A percentile compares a stretch with the other conserved stretches of the same genome.
Conservation (phyloP, 2,113 vertebrate species). For the Oryzias curvinotus region DNA sequence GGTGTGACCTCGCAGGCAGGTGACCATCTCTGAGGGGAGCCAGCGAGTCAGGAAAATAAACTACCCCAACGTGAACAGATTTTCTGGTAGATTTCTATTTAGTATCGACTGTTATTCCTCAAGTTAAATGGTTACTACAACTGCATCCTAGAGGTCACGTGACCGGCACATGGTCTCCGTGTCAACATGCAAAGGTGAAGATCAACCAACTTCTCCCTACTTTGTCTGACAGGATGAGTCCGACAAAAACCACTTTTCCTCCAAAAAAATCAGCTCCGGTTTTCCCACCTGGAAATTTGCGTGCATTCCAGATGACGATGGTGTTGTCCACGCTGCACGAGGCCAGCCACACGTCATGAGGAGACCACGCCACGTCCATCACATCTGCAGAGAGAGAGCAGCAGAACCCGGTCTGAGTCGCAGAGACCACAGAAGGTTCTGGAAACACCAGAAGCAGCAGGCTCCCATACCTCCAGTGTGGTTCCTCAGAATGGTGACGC, state of each 20-base stretch:
- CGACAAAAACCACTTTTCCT: no score
- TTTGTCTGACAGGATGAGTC: no score
- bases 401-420: no score
- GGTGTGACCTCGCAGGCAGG: conserved; percentile 90
- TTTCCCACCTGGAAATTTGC: conserved; percentile 92
- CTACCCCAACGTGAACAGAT: no score
- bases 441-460: neutral
- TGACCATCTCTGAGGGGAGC: conserved; percentile 86
- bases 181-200: no score
- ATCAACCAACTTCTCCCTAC: no score
- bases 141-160: no score
- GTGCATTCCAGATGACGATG: conserved; percentile 97
- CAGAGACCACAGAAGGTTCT: no score
- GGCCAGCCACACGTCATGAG: conserved; percentile 95
- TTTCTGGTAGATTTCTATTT: no score
- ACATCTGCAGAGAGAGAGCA: conserved; percentile 80
- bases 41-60: neutral
- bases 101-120: no score
- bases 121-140: no score
- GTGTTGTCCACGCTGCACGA: conserved; percentile 99
- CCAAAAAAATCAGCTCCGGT: neutral
- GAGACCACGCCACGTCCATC: conserved; percentile 98
- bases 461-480: conserved; percentile 87
- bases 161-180: no score
- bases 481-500: conserved; percentile 93